A percentile compares a stretch with the other conserved stretches of the same genome.
phyloP scores from a whole-genome alignment of 2,113 vertebrate genomes.

The Cyprinodon tularosa region DNA sequence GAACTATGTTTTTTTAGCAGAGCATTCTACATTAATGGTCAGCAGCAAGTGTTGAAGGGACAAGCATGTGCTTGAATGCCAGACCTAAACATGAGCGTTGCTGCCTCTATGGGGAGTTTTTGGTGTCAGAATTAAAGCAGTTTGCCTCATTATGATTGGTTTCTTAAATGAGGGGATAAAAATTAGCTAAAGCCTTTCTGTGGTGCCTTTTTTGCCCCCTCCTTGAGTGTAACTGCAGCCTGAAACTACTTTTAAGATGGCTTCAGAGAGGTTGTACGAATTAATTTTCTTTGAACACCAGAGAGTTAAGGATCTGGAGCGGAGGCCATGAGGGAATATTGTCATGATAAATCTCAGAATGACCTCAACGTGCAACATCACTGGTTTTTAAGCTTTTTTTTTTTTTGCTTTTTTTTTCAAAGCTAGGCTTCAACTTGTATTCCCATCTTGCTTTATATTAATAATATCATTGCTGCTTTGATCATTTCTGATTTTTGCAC shows the following conservation, averaged over 20 bases:
- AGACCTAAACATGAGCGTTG: slow-evolving; percentile 7
- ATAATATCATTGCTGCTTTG: not conserved
- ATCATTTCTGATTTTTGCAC: not conserved
- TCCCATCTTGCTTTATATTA: not conserved
- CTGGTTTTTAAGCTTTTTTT: slow-evolving; percentile 7
- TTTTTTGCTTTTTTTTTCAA: slow-evolving; percentile 43
- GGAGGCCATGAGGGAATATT: slow-evolving; percentile 59
- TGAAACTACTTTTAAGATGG: slow-evolving; percentile 60
- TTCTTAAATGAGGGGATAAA: slow-evolving; percentile 6
- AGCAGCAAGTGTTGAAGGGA: slow-evolving; percentile 27
- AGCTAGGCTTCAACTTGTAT: slow-evolving; percentile 29
- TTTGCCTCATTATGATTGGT: slow-evolving; percentile 19
- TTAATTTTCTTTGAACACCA: slow-evolving; percentile 67
- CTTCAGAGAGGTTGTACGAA: slow-evolving; percentile 44
- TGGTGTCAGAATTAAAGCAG: not conserved
- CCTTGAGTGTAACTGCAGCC: slow-evolving; percentile 63
- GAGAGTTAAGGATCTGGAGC: slow-evolving; percentile 72
- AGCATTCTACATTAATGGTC: slow-evolving; percentile 15
- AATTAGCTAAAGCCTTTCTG: slow-evolving; percentile 45
- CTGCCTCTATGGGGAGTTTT: not conserved
- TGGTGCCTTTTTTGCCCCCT: slow-evolving; percentile 26
- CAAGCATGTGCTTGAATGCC: slow-evolving; percentile 16
- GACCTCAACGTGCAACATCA: slow-evolving; percentile 53
- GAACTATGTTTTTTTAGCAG: slow-evolving; percentile 36
- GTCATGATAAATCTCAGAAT: slow-evolving; percentile 67